Base-by-base conservation (phyloP, 2,113 vertebrate species). In the Odocoileus hemionus region DNA sequence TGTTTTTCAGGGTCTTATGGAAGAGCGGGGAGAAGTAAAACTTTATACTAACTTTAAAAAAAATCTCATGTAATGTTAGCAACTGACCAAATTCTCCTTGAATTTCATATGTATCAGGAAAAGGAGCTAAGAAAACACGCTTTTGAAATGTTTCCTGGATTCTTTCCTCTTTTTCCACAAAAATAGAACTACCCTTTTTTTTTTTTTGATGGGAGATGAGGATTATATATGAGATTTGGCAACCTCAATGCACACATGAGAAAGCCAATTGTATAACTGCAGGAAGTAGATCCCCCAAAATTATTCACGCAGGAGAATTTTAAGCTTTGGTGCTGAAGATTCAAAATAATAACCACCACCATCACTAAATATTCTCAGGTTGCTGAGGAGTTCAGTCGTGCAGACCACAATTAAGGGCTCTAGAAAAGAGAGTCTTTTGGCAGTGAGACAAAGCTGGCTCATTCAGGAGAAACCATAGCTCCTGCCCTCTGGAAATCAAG, bases 111-210 rank as follows among this genome's bases (percentile, higher is more conserved):
- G 55, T n/a, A 84, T 88, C 58, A 89, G 57, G 11, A 95, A 60
- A 85, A 93, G 58, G 33, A 93, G 47, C 54, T 80, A 79, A 90
- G 58, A 95, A 96, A 87, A 70, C 4, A 94, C 11, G 67, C 76
- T 85, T 86, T 64, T 50, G 47, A 91, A 96, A 94, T 52, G 21
- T 78, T 96, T 80, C 76, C 95, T 95, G 76, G n/a, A 97, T 92
- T 57, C 58, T 90, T 80, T 47, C 79, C 47, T 74, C 33, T 86
- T 95, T 83, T 86, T 54, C 39, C 36, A 85, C 76, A 91, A 90
- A 96, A 96, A 97, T 86, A 94, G 79, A 93, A 87, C 36, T 70
- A 64, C 7, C 21, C 23, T 67, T 7, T 83, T 90, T 50, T 91
- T 17, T 55, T 74, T 96, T 78, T 67, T 25, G 28, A 61, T 45